These are phyloP conservation scores for Torymus aiolomorphi DNA, from an alignment of 2,888 invertebrate species.

Conservation along the genomic window DNA sequence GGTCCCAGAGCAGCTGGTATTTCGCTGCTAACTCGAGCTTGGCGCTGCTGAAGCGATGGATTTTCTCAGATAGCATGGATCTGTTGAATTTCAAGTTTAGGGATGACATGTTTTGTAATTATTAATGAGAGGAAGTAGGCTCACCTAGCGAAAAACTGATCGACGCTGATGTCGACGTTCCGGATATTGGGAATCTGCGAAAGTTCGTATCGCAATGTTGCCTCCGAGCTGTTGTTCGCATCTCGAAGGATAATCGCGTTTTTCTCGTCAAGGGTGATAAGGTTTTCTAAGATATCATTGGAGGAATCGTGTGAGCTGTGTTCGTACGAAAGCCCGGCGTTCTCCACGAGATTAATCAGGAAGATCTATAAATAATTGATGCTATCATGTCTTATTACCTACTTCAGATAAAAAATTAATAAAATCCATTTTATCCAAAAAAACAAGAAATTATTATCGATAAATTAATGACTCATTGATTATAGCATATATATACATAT, in stretches of 20 bases:
- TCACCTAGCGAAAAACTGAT: conserved; percentile 67
- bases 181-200: conserved; percentile 62
- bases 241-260: not conserved
- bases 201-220: conserved; percentile 55
- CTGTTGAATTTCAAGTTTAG: conserved; percentile 50
- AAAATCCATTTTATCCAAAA: conserved; percentile 10
- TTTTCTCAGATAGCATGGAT: conserved; percentile 62
- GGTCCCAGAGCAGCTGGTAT: conserved; percentile 68
- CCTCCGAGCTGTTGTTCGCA: not conserved
- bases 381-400: no score
- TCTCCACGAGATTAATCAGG: conserved; percentile 38
- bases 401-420: not conserved
- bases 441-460: no score
- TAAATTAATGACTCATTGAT: no score
- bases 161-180: conserved; percentile 61
- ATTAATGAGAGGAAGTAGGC: not conserved
- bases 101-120: no score
- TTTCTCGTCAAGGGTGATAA: not conserved
- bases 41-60: conserved; percentile 58
- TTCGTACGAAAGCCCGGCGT: no score
- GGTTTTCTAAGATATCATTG: conserved; percentile 7
- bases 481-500: no score
- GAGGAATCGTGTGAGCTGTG: not conserved
- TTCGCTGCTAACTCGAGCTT: conserved; percentile 67
- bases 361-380: conserved; percentile 23